Evolutionary conservation across 2,797 vertebrate species (phyloP).

Genomic region (Chanos chanos): DNA sequence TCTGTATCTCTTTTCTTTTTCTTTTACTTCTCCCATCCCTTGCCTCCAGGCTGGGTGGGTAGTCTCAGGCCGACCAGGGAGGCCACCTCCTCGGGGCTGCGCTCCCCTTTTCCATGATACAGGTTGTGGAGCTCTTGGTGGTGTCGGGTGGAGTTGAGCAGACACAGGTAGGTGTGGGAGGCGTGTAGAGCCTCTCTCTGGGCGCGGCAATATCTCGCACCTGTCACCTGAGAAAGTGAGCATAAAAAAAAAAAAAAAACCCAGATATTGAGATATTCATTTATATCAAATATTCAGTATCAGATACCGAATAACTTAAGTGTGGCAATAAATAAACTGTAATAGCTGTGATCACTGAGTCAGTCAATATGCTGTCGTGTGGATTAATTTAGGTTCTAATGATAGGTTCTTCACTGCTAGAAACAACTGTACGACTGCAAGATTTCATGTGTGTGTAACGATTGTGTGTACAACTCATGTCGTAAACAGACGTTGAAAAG

Average conservation of each 20-base stretch:
- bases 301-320: no score
- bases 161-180: slow-evolving; percentile 84
- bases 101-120: slow-evolving; percentile 83
- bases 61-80: slow-evolving; percentile 83
- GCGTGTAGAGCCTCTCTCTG: slow-evolving; percentile 85
- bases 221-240: slow-evolving; percentile 78
- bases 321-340: neutral
- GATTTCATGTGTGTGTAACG: no score
- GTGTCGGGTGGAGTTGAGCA: slow-evolving; percentile 79
- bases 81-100: slow-evolving; percentile 71
- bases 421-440: no score
- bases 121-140: slow-evolving; percentile 79
- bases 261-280: no score
- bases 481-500: no score
- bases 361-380: no score
- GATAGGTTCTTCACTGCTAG: no score
- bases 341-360: no score
- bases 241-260: neutral
- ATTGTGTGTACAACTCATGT: no score
- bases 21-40: slow-evolving; percentile 80
- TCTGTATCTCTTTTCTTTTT: neutral
- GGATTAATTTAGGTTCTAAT: no score
- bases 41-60: slow-evolving; percentile 91
- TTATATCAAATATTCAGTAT: no score
- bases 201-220: slow-evolving; percentile 85